Base-by-base conservation (phyloP, 2,797 vertebrate genomes). In the Acipenser oxyrinchus region DNA sequence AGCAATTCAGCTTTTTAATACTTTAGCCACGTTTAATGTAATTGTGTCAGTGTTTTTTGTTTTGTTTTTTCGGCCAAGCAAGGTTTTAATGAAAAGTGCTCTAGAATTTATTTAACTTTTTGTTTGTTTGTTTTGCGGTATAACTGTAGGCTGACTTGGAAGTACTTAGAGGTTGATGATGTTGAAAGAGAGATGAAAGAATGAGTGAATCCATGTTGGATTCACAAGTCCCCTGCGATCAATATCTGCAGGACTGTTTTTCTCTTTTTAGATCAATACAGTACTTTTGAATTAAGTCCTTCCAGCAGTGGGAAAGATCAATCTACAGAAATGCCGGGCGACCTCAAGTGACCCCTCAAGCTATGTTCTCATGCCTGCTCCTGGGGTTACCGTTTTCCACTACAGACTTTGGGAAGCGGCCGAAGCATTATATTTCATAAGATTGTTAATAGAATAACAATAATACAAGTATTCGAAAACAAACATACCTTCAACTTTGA, bases 401-500 rank as follows among this genome's bases (percentile, higher is more conserved):
- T 6, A 51, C 18, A 8, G 11, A n/a, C 18, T 65, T 50, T 23
- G 61, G 59, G 51, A 60, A 64, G 15, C n/a, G 13, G 13, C 7
- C 55, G 13, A 58, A 7, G 10, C 55, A 10, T 6, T 10, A 13
- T 18, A 18, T 18, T 18, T 18, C 18, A 18, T 18, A 18, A 18
- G 10, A 58, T 7, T 58, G 55, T 11, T 58, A 58, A 37, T 37
- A 37, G 37, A 37, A 37, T 37, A 37, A 37, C 5, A 37, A 37
- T 37, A 37, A 37, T 5, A 37, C 37, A 5, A 10, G 49, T 9
- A 6, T 37, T 37, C 5, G 37, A 37, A 37, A 37, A 49, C 23
- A 7, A 37, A 60, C 87, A 83, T 83, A 95, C 94, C 93, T 83
- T 91, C 85, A 23, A 92, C 91, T 78, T 88, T 91, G 73, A 95